Percentiles rank a stretch among this genome's conserved stretches.
These are phyloP conservation scores for Malurus splendens DNA, from an alignment of 2,797 vertebrate species.

Conservation along the genomic window DNA sequence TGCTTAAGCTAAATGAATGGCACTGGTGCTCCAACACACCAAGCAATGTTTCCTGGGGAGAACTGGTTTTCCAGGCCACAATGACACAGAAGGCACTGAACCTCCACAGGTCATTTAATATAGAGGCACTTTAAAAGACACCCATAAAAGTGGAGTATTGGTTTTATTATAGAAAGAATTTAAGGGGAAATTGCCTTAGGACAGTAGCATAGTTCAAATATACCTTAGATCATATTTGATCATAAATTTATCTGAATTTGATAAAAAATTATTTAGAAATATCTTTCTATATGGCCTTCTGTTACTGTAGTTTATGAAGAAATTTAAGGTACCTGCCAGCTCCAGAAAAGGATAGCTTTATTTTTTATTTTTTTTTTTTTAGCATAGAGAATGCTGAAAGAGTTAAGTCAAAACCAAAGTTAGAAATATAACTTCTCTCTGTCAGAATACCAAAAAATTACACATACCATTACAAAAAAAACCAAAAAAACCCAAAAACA, in stretches of 20 bases:
- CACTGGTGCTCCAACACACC: background rate
- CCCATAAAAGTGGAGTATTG: background rate
- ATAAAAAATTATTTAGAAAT: background rate
- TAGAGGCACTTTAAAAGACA: background rate
- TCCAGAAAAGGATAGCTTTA: background rate
- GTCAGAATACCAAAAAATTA: background rate
- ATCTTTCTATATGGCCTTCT: background rate
- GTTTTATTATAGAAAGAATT: background rate
- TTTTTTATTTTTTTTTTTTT: too few species aligned
- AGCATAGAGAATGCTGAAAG: background rate
- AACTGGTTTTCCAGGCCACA: background rate
- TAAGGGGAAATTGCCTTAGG: background rate
- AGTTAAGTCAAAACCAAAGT: background rate
- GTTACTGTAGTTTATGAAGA: background rate
- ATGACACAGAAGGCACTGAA: background rate
- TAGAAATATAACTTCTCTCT: background rate
- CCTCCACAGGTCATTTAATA: background rate
- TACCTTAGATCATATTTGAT: background rate
- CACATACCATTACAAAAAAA: background rate
- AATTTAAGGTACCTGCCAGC: background rate
- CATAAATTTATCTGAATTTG: background rate
- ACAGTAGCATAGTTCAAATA: background rate
- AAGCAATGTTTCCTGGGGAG: background rate
- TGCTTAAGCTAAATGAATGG: background rate
- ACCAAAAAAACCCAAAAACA: background rate